Conservation (phyloP, 37 sponge, comb jelly and placozoan genomes). For the Axinella damicornis region DNA sequence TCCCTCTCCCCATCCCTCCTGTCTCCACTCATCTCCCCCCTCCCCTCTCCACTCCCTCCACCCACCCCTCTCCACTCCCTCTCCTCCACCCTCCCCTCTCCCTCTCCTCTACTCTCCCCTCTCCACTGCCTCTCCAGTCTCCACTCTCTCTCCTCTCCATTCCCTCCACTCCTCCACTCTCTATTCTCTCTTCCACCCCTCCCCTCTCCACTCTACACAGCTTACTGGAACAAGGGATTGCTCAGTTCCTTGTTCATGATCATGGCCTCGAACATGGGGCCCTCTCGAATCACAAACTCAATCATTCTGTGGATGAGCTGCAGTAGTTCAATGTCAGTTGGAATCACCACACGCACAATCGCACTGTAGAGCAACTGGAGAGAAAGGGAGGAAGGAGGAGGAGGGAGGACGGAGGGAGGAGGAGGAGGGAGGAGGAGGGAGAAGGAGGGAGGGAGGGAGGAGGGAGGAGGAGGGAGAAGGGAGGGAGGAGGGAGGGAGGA, state of each 20-base stretch:
- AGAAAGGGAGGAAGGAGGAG: background rate
- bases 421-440: background rate
- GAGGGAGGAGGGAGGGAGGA: background rate
- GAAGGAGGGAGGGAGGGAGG: constrained; percentile 11
- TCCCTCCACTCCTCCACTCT: too few species aligned
- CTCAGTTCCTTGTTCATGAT: constrained; percentile 95
- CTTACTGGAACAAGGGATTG: constrained; percentile 88
- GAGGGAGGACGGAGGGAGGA: background rate
- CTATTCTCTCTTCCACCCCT: too few species aligned
- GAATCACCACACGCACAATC: constrained; percentile 85
- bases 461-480: background rate
- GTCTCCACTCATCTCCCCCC: too few species aligned
- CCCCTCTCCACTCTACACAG: background rate
- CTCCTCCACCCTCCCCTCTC: too few species aligned
- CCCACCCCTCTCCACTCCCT: too few species aligned
- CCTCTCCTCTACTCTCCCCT: background rate
- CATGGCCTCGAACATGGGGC: constrained; percentile 99
- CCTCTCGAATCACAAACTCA: constrained; percentile 98
- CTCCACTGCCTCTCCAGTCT: background rate
- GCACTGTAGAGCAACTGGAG: constrained; percentile 74
- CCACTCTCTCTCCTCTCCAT: too few species aligned
- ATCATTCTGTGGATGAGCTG: constrained; percentile 91
- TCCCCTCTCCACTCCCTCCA: too few species aligned
- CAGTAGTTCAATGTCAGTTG: constrained; percentile 81
- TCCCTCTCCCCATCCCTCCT: too few species aligned